Percentiles rank a stretch among this genome's conserved stretches.
Conservation (phyloP, 2,113 vertebrate genomes). For the Muntiacus reevesi region DNA sequence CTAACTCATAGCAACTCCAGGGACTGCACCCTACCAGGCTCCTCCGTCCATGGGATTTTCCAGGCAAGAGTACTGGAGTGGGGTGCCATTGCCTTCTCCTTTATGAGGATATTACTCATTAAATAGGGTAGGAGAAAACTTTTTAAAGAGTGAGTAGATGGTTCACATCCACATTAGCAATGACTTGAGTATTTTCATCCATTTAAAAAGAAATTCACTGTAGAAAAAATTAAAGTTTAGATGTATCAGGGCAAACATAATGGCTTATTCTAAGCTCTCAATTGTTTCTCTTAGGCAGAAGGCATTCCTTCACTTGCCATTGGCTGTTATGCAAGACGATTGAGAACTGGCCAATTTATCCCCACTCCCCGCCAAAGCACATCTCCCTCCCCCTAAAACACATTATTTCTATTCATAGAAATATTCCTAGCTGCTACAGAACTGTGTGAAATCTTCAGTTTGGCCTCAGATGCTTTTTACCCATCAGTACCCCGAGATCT, state of each 20-base stretch:
- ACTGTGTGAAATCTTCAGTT: fast-evolving
- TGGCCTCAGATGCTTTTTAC: not conserved
- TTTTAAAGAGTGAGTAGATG: too few species aligned
- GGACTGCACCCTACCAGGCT: too few species aligned
- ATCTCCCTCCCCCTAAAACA: not conserved
- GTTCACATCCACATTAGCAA: not conserved
- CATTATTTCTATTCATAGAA: not conserved
- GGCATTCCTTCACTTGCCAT: not conserved
- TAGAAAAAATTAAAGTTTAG: too few species aligned
- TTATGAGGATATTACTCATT: not conserved
- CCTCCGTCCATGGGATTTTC: too few species aligned
- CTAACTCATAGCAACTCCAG: too few species aligned
- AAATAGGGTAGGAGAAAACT: not conserved
- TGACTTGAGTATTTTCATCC: not conserved
- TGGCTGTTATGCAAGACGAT: not conserved
- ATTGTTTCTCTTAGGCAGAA: not conserved
- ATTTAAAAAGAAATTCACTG: not conserved
- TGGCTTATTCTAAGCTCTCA: not conserved
- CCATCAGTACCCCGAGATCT: not conserved
- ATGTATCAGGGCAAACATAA: not conserved
- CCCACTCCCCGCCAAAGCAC: not conserved
- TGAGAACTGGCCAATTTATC: not conserved
- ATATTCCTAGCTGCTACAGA: not conserved
- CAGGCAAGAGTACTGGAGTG: too few species aligned
- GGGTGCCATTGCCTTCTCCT: too few species aligned